Evolutionary conservation across 2,113 vertebrate species (phyloP).

Genomic region (Vulpes vulpes): DNA sequence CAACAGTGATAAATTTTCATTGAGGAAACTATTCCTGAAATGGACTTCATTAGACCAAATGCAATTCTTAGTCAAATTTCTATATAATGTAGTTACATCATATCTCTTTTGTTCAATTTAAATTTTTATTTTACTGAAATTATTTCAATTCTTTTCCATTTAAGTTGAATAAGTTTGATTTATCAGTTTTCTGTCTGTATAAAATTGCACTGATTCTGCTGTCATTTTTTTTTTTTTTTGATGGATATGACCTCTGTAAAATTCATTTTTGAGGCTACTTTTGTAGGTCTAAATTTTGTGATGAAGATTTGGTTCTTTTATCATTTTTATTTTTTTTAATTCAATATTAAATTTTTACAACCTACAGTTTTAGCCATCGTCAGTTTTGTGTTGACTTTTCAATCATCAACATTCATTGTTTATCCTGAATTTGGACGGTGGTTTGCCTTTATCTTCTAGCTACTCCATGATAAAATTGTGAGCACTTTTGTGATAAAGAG

Average conservation of each 20-base stretch:
- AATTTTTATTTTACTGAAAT: constrained; percentile 43
- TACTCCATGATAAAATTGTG: neutral
- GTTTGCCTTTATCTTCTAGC: neutral
- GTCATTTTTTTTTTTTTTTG: neutral
- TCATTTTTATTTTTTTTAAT: neutral
- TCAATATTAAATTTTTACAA: neutral
- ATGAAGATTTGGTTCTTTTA: neutral
- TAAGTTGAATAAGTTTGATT: neutral
- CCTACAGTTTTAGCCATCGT: neutral
- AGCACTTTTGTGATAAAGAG: neutral
- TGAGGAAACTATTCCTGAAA: neutral
- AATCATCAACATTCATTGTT: neutral
- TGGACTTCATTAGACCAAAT: neutral
- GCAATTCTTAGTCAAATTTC: neutral
- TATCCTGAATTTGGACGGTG: neutral
- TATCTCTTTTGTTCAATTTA: neutral
- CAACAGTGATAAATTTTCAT: neutral
- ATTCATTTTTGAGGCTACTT: neutral
- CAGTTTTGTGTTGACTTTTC: constrained; percentile 16
- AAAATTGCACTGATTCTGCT: neutral
- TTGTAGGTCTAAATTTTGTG: neutral
- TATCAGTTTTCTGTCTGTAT: constrained; percentile 11
- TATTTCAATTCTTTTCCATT: constrained; percentile 29
- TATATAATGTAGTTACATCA: neutral
- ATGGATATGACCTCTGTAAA: neutral